Percentiles rank a stretch among this genome's conserved stretches.
Conservation (phyloP, 2,113 vertebrate species). For the Ailuropoda melanoleuca region DNA sequence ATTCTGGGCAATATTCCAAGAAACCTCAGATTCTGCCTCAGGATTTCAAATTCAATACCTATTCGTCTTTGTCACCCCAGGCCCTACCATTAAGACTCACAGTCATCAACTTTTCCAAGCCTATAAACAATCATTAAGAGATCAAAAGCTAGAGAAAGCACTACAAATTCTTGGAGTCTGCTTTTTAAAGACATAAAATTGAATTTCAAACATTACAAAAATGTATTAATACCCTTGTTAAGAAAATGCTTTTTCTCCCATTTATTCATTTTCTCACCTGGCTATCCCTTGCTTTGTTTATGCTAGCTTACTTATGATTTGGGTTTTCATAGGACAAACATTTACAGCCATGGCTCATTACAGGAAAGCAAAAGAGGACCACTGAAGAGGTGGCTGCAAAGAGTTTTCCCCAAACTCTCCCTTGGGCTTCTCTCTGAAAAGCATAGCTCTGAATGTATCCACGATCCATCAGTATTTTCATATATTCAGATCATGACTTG, state of each 20-base stretch:
- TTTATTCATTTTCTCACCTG: background rate
- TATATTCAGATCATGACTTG: background rate
- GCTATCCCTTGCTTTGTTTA: background rate
- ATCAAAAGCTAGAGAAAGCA: background rate
- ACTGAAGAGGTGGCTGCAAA: background rate
- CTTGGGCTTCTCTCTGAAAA: background rate
- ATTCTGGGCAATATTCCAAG: slow-evolving; percentile 45
- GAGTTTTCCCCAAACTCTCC: background rate
- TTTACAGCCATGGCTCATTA: background rate
- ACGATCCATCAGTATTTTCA: background rate
- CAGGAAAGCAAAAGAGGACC: background rate
- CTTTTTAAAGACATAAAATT: background rate
- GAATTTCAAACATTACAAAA: slow-evolving; percentile 20
- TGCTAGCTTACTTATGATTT: background rate
- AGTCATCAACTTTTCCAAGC: background rate
- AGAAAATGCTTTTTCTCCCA: background rate
- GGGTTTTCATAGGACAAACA: background rate
- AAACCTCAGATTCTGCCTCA: slow-evolving; percentile 15
- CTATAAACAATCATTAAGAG: background rate
- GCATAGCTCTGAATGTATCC: background rate
- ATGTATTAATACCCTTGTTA: background rate
- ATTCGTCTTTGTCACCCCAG: background rate
- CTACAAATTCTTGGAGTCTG: background rate
- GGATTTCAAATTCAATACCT: background rate
- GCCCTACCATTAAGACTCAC: background rate